Percentiles rank a stretch among this genome's conserved stretches.
Evolutionary conservation across 2,113 vertebrate species (phyloP).

Genomic region (Elanus axillaris): DNA sequence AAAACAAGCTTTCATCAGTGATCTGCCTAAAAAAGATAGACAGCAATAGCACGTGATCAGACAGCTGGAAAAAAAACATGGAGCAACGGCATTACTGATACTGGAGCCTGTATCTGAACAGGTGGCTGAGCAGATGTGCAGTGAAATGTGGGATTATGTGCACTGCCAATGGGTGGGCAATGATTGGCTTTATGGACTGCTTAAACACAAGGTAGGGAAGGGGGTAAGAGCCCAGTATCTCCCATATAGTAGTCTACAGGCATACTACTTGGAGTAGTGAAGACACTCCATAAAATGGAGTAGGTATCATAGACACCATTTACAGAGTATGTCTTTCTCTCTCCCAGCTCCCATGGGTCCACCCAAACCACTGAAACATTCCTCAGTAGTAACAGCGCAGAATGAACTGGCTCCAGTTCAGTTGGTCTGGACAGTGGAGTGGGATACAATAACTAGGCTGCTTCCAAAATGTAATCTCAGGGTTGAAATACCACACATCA

Average conservation of each 20-base stretch:
- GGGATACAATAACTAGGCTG: not conserved
- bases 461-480: conserved; percentile 18
- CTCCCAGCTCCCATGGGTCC: not conserved
- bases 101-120: not conserved
- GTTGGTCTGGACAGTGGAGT: not conserved
- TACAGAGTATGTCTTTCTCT: not conserved
- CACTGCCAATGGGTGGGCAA: not conserved
- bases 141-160: not conserved
- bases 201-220: not conserved
- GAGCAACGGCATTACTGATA: rapidly evolving
- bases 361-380: not conserved
- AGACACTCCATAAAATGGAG: not conserved
- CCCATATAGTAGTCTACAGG: not conserved
- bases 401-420: not conserved
- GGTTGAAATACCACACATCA: conserved; percentile 9
- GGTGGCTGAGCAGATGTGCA: not conserved
- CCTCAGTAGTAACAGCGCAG: not conserved
- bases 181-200: not conserved
- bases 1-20: not conserved
- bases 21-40: not conserved
- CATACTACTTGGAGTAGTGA: not conserved
- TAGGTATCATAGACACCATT: not conserved
- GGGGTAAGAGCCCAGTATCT: not conserved
- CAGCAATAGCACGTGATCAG: not conserved
- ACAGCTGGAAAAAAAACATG: rapidly evolving